Percentiles rank a stretch among this genome's conserved stretches.
Evolutionary conservation across 2,113 vertebrate species (phyloP).

Genomic region (Podarcis raffonei): DNA sequence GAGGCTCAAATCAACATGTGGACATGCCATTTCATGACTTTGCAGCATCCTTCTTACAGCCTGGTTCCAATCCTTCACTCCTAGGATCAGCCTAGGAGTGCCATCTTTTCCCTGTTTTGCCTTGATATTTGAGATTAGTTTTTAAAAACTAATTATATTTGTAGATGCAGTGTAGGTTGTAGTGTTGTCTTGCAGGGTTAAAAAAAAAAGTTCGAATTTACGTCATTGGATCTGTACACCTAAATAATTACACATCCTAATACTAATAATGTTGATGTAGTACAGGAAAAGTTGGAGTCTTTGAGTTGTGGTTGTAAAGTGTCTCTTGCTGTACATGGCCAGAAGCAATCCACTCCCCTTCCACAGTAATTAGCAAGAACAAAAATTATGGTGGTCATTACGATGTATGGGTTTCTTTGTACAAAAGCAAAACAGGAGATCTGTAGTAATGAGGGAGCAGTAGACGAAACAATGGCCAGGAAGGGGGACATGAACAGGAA

Average conservation of each 20-base stretch:
- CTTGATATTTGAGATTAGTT: not conserved
- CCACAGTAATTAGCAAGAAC: not conserved
- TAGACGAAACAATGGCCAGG: not conserved
- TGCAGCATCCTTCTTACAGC: not conserved
- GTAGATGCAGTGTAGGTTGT: no score
- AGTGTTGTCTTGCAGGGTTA: no score
- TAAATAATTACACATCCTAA: not conserved
- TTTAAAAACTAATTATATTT: not conserved
- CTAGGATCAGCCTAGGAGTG: not conserved
- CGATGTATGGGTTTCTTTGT: not conserved
- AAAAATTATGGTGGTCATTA: not conserved
- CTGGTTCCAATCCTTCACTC: not conserved
- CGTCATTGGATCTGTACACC: not conserved
- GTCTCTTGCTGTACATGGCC: not conserved
- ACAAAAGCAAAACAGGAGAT: not conserved
- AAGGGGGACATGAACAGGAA: not conserved
- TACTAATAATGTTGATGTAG: not conserved
- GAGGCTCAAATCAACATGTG: not conserved
- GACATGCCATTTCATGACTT: not conserved
- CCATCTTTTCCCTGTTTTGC: not conserved
- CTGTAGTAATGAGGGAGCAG: not conserved
- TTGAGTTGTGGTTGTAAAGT: not conserved
- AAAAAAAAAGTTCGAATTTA: not conserved
- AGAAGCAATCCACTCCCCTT: not conserved
- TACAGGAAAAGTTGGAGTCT: not conserved